Evolutionary conservation across 2,113 vertebrate species (phyloP).

Genomic region (Colinus virginianus): DNA sequence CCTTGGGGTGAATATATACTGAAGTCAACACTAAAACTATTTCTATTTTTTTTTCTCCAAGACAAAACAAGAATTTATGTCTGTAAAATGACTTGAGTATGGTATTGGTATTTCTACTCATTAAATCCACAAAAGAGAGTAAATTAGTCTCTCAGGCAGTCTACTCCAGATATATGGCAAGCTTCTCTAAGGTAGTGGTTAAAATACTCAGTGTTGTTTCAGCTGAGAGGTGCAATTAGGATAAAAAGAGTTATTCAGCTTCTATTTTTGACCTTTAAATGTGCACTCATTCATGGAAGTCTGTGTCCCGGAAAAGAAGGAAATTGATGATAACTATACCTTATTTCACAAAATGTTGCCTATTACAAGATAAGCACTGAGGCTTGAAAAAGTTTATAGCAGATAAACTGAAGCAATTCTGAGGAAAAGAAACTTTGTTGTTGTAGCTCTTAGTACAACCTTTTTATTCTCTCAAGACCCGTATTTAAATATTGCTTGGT

Average conservation of each 20-base stretch:
- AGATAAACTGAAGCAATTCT: neutral
- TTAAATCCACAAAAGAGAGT: neutral
- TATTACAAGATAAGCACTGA: neutral
- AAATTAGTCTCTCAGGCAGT: neutral
- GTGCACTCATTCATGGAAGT: neutral
- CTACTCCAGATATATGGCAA: neutral
- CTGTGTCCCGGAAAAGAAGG: neutral
- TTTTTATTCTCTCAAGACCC: neutral
- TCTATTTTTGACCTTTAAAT: conserved; percentile 20
- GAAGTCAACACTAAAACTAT: neutral
- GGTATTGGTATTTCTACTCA: neutral
- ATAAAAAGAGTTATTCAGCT: neutral
- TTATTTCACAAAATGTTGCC: neutral
- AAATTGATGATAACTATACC: neutral
- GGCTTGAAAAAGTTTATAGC: neutral
- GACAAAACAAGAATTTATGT: neutral
- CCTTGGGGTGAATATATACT: fast-evolving
- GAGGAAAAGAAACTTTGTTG: neutral
- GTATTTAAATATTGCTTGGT: neutral
- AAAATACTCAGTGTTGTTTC: neutral
- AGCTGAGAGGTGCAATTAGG: neutral
- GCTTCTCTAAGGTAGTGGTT: neutral
- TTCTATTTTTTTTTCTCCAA: neutral
- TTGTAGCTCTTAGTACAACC: neutral
- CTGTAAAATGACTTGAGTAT: neutral